These are phyloP conservation scores for Schlechtendalia chinensis DNA, from an alignment of 1,140 invertebrate species.

Conservation along the genomic window DNA sequence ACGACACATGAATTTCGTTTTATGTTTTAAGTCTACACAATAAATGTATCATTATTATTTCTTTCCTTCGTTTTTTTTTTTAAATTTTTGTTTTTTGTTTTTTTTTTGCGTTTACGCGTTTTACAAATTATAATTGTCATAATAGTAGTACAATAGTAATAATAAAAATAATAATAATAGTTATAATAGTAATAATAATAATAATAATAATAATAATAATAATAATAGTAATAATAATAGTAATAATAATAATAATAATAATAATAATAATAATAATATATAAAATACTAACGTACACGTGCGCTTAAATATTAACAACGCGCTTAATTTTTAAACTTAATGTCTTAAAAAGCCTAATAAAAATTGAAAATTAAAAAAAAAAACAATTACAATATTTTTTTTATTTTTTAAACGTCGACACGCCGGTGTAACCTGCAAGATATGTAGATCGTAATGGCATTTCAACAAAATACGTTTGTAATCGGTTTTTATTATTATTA, in stretches of 20 bases:
- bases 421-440: slow-evolving; percentile 37
- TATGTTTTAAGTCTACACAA: slow-evolving; percentile 44
- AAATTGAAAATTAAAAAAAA: slow-evolving; percentile 31
- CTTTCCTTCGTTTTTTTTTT: not conserved
- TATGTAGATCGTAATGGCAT: slow-evolving; percentile 32
- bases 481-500: no score
- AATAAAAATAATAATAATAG: no score
- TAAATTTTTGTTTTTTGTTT: not conserved
- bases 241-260: not conserved
- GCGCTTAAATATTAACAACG: slow-evolving; percentile 44
- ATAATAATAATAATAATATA: slow-evolving; percentile 10
- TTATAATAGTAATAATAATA: slow-evolving; percentile 26
- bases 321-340: slow-evolving; percentile 43
- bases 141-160: slow-evolving; percentile 39
- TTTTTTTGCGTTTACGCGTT: slow-evolving; percentile 4
- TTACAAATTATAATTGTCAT: slow-evolving; percentile 27
- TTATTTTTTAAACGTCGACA: not conserved
- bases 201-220: slow-evolving; percentile 14
- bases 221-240: no score
- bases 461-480: slow-evolving; percentile 19
- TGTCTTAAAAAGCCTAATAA: slow-evolving; percentile 42
- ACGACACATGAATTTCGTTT: slow-evolving; percentile 41
- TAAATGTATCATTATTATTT: slow-evolving; percentile 14
- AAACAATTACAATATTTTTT: slow-evolving; percentile 14
- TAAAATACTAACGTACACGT: slow-evolving; percentile 28